Conservation (phyloP, 2,888 invertebrate species). For the Cheilosia vulpina region DNA sequence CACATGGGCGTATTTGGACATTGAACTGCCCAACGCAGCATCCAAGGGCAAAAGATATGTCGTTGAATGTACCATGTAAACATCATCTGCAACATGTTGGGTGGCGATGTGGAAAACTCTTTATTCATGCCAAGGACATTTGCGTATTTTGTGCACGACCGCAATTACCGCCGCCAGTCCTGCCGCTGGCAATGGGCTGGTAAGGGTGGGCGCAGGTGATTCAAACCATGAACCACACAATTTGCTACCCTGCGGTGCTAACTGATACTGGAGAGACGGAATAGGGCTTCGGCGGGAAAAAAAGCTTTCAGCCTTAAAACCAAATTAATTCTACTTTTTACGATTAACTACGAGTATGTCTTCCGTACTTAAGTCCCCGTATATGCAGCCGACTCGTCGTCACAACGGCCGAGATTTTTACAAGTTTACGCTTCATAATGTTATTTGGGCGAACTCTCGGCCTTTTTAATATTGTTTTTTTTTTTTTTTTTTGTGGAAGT, state of each 20-base stretch:
- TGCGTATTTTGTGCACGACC: conserved; percentile 65
- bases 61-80: conserved; percentile 57
- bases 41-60: conserved; percentile 48
- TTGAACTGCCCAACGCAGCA: conserved; percentile 46
- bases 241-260: conserved; percentile 30
- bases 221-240: conserved; percentile 35
- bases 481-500: conserved; percentile 4
- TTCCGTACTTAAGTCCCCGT: conserved; percentile 30
- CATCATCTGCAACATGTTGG: conserved; percentile 68
- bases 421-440: conserved; percentile 61
- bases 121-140: conserved; percentile 64
- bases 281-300: conserved; percentile 23
- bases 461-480: conserved; percentile 1
- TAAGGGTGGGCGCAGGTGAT: conserved; percentile 44
- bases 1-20: conserved; percentile 66
- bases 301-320: conserved; percentile 62
- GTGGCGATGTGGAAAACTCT: conserved; percentile 47
- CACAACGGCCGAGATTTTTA: conserved; percentile 54
- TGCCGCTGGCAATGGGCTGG: conserved; percentile 7
- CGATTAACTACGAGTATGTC: conserved; percentile 54
- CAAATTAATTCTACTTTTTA: conserved; percentile 59
- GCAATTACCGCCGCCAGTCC: conserved; percentile 30
- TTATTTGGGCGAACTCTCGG: conserved; percentile 37
- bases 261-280: conserved; percentile 35
- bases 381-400: conserved; percentile 23